Evolutionary conservation across 2,888 invertebrate genomes (phyloP), one percentile per base, ranked within the genome.

Genomic region (Drosophila monieri): DNA sequence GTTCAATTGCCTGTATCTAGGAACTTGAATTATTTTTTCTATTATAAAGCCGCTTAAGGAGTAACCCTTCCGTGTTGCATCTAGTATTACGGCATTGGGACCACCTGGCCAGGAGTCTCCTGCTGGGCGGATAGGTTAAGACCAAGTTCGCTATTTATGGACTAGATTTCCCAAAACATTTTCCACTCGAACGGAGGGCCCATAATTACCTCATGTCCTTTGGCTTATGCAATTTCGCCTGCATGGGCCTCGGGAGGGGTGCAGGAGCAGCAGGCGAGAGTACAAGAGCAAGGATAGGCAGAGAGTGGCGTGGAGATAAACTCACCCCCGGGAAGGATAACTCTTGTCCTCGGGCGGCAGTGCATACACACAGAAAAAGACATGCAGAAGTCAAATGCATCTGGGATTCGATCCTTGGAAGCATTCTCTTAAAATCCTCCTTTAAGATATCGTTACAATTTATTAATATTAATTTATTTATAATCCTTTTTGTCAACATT

Each of bases 351-450:
- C 69, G 68, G 75, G 69, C 70, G 61, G 52, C 74, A 81, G 55
- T 77, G 86, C 84, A 84, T 84, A 88, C 80, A 84, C 62, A 85
- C 73, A 79, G 69, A 74, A 74, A 48, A 65, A 51, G 67, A 85
- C 65, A 66, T 87, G 88, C 88, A 87, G 49, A 80, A 76, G 60
- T 68, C 60, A 6, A 44, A 21, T 62, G 62, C 62, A 62, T 18
- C 21, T 0, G 10, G 1, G 1, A 12, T 15, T 32, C 1, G 18
- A 8, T 35, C 6, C 35, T n/a, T 35, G 0, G 32, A 0, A 35
- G 6, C 35, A 6, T 14, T 35, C 0, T n/a, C n/a, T 1, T 6
- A 14, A 35, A 35, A 3, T 6, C n/a, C n/a, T 32, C n/a, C n/a
- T 6, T 35, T 14, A n/a, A 10, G 18, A 18, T 18, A 10, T 15